A percentile compares a stretch with the other conserved stretches of the same genome.
phyloP scores from a whole-genome alignment of 2,888 invertebrate species.

The Pristionchus fissidentatus region DNA sequence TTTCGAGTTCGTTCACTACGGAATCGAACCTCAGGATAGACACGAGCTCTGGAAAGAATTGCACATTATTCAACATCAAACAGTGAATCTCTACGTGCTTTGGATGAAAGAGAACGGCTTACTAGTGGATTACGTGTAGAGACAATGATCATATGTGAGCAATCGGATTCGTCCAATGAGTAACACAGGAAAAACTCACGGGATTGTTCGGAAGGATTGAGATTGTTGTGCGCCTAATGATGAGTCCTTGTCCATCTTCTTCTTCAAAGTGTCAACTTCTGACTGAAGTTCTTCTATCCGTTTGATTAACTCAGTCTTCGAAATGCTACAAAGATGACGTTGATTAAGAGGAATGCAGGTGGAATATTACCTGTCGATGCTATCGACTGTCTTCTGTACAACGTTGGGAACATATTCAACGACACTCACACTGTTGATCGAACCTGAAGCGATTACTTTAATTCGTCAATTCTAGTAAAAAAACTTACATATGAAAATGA shows the following conservation, averaged over 20 bases:
- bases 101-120: not conserved
- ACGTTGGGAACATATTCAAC: not conserved
- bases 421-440: conserved; percentile 20
- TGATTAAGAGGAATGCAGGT: not conserved
- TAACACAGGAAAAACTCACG: conserved; percentile 37
- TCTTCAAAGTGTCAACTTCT: conserved; percentile 16
- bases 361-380: not conserved
- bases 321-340: not conserved
- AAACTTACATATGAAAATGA: not conserved
- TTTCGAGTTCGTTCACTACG: conserved; percentile 92
- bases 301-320: not conserved
- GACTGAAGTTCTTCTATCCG: conserved; percentile 32
- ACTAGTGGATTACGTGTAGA: not conserved
- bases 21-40: conserved; percentile 88
- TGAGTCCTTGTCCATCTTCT: not conserved
- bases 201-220: not conserved
- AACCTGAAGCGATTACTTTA: not conserved
- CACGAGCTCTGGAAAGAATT: conserved; percentile 19
- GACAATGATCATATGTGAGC: conserved; percentile 57
- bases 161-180: too few species aligned
- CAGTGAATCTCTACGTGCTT: not conserved
- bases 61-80: not conserved
- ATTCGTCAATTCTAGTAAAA: too few species aligned
- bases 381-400: not conserved
- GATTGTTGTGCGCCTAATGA: not conserved